Percentiles rank a stretch among this genome's conserved stretches.
These are phyloP conservation scores for Meloidogyne hapla DNA, from an alignment of 1,140 invertebrate species.

Conservation along the genomic window DNA sequence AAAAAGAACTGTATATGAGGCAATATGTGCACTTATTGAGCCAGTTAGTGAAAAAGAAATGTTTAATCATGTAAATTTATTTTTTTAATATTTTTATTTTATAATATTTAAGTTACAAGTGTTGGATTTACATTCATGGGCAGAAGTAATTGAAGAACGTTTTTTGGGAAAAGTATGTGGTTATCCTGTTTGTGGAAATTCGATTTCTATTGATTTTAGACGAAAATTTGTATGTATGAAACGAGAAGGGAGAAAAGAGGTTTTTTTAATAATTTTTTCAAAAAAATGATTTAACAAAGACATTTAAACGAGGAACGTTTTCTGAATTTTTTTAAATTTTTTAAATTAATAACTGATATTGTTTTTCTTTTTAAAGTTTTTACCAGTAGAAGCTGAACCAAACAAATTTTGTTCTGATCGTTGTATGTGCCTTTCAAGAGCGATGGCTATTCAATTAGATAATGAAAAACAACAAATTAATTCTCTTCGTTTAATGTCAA, in stretches of 20 bases:
- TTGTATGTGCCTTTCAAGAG: slow-evolving; percentile 17
- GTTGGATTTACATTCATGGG: slow-evolving; percentile 30
- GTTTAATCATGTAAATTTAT: slow-evolving; percentile 6
- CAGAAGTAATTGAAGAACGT: slow-evolving; percentile 37
- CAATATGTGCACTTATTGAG: slow-evolving; percentile 25
- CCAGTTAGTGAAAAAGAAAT: slow-evolving; percentile 20
- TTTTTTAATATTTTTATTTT: background rate
- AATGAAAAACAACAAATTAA: slow-evolving; percentile 2
- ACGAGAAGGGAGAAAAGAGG: background rate
- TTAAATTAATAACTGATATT: background rate
- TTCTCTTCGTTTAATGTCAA: slow-evolving; percentile 4
- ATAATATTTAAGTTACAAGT: slow-evolving; percentile 21
- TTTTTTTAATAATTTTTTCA: background rate
- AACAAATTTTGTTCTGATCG: slow-evolving; percentile 28
- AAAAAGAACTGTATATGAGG: slow-evolving; percentile 18
- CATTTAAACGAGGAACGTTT: too few species aligned
- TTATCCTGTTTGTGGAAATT: slow-evolving; percentile 23
- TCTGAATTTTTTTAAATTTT: background rate
- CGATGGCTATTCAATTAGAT: slow-evolving; percentile 14
- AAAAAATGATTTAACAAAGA: too few species aligned
- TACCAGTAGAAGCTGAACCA: slow-evolving; percentile 9
- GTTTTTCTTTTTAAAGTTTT: slow-evolving; percentile 4
- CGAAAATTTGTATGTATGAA: slow-evolving; percentile 14
- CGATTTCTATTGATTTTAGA: slow-evolving; percentile 16
- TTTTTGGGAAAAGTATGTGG: slow-evolving; percentile 33